Percentiles rank a stretch among this genome's conserved stretches.
These are phyloP conservation scores for Ips nitidus DNA, from an alignment of 1,140 invertebrate genomes.

Conservation along the genomic window DNA sequence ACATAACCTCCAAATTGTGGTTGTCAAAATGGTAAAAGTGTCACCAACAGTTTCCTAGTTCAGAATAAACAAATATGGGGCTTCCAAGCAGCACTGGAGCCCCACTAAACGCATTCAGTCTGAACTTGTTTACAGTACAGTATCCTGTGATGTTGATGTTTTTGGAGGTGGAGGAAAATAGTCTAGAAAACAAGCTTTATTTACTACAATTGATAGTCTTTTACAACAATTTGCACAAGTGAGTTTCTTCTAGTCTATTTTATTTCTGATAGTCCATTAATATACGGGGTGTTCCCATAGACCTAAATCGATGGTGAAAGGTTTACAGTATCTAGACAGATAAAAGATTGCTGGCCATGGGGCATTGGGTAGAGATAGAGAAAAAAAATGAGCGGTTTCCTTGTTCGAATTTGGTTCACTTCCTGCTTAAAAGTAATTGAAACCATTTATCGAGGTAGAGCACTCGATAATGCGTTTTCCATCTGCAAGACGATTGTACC, in stretches of 20 bases:
- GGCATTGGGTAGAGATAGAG: not conserved
- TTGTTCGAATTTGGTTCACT: constrained; percentile 3
- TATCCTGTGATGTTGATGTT: no score
- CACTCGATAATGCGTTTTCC: not conserved
- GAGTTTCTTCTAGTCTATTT: no score
- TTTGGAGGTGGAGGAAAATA: no score
- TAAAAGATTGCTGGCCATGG: constrained; percentile 11
- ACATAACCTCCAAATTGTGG: no score
- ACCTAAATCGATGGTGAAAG: constrained; percentile 8
- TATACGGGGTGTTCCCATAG: no score
- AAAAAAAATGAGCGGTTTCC: not conserved
- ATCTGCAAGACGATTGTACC: no score
- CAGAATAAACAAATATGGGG: not conserved
- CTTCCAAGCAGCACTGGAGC: not conserved
- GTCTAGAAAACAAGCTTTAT: no score
- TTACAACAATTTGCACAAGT: no score
- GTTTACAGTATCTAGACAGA: not conserved
- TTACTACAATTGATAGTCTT: no score
- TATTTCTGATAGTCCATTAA: no score
- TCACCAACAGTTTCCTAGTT: not conserved
- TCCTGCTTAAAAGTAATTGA: constrained; percentile 2
- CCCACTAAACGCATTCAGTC: not conserved
- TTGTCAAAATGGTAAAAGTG: not conserved
- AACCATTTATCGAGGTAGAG: not conserved
- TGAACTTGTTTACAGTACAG: no score